Evolutionary conservation across 2,888 invertebrate genomes (phyloP).

Genomic region (Timema cristinae): DNA sequence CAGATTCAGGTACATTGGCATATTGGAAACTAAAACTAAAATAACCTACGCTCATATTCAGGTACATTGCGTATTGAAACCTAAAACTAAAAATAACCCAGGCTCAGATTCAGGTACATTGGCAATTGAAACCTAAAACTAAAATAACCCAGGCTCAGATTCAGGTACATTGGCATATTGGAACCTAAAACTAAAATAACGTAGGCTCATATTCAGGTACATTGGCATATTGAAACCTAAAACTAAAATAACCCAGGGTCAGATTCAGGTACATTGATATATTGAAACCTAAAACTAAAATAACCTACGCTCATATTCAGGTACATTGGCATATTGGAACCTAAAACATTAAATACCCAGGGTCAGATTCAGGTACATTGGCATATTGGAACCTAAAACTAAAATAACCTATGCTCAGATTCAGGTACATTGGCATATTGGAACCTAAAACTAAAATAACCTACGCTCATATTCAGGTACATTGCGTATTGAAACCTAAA

Average conservation of each 20-base stretch:
- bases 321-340: constrained; percentile 31
- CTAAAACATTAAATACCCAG: too few species aligned
- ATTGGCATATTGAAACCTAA: constrained; percentile 5
- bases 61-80: constrained; percentile 32
- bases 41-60: constrained; percentile 79
- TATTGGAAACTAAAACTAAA: constrained; percentile 55
- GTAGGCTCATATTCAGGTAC: constrained; percentile 66
- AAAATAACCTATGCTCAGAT: constrained; percentile 72
- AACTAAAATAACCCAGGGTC: constrained; percentile 85
- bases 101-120: constrained; percentile 61
- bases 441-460: constrained; percentile 78
- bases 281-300: not conserved
- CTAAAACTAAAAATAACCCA: constrained; percentile 52
- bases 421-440: constrained; percentile 34
- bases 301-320: constrained; percentile 73
- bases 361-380: constrained; percentile 61
- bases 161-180: constrained; percentile 35
- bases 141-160: constrained; percentile 88
- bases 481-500: constrained; percentile 3
- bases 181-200: constrained; percentile 46
- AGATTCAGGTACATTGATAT: constrained; percentile 52
- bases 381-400: not conserved
- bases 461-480: constrained; percentile 66
- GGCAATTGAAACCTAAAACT: not conserved
- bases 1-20: constrained; percentile 55